phyloP scores from a whole-genome alignment of 2,888 invertebrate genomes.

The Stratiomys singularior region DNA sequence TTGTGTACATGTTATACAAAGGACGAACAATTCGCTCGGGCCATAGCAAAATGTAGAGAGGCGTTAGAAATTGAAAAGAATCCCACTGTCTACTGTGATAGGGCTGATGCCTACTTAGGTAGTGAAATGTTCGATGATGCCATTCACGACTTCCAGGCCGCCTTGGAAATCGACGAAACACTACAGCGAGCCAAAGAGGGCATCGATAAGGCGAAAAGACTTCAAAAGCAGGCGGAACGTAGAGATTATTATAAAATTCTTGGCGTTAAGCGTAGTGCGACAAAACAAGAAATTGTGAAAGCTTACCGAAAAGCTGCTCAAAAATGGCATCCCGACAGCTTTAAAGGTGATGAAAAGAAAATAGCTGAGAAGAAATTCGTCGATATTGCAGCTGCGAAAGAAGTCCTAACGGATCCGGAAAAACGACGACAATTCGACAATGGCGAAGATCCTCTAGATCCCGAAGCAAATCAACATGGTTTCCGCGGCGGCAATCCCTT shows the following conservation, averaged over 20 bases:
- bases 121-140: conserved; percentile 95
- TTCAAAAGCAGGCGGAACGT: conserved; percentile 91
- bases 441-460: conserved; percentile 97
- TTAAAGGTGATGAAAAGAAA: conserved; percentile 88
- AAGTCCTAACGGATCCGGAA: conserved; percentile 87
- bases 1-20: conserved; percentile 82
- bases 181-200: conserved; percentile 89
- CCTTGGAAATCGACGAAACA: conserved; percentile 83
- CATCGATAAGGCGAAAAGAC: conserved; percentile 84
- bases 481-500: conserved; percentile 78
- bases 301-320: conserved; percentile 97
- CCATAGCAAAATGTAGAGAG: conserved; percentile 79
- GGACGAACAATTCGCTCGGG: conserved; percentile 77
- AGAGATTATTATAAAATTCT: conserved; percentile 98
- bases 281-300: conserved; percentile 92
- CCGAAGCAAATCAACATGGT: conserved; percentile 77
- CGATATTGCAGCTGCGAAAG: conserved; percentile 98
- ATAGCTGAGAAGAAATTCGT: conserved; percentile 97
- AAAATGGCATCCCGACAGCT: conserved; percentile 99
- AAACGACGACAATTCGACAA: conserved; percentile 94
- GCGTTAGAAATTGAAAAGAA: conserved; percentile 82
- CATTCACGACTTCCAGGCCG: conserved; percentile 85
- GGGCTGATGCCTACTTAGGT: conserved; percentile 89
- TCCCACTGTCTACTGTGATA: conserved; percentile 84
- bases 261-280: conserved; percentile 88